phyloP scores from a whole-genome alignment of 2,113 vertebrate species.

The Acrocephalus arundinaceus region DNA sequence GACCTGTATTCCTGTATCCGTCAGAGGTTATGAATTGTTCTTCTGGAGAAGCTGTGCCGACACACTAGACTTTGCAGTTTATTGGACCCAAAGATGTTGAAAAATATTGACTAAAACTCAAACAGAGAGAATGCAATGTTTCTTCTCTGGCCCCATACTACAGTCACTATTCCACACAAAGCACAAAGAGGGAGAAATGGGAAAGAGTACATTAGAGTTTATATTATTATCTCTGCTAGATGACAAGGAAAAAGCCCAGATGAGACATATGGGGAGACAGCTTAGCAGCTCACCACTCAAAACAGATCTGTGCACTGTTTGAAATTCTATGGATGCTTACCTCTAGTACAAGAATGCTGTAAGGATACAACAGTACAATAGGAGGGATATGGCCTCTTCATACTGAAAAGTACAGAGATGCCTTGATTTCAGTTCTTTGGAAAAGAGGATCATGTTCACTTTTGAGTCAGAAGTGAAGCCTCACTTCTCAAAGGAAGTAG shows the following conservation, averaged over 20 bases:
- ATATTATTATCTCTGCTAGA: not conserved
- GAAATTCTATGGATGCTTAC: not conserved
- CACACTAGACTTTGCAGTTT: not conserved
- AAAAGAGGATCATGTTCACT: not conserved
- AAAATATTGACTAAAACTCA: not conserved
- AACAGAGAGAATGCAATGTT: not conserved
- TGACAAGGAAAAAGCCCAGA: not conserved
- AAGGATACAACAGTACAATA: not conserved
- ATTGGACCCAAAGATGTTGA: not conserved
- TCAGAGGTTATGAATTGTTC: not conserved
- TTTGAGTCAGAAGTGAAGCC: not conserved
- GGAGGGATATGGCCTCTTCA: not conserved
- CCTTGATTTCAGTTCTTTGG: constrained; percentile 17
- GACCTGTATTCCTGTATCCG: not conserved
- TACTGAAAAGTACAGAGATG: not conserved
- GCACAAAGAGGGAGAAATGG: not conserved
- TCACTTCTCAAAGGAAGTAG: not conserved
- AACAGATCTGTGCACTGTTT: not conserved
- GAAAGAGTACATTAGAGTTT: not conserved
- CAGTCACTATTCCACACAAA: not conserved
- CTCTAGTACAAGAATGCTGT: not conserved
- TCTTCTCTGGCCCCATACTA: not conserved
- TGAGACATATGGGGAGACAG: not conserved
- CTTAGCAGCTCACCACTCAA: not conserved
- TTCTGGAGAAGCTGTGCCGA: not conserved